Evolutionary conservation across 2,113 vertebrate species (phyloP).

Genomic region (Callospermophilus lateralis): DNA sequence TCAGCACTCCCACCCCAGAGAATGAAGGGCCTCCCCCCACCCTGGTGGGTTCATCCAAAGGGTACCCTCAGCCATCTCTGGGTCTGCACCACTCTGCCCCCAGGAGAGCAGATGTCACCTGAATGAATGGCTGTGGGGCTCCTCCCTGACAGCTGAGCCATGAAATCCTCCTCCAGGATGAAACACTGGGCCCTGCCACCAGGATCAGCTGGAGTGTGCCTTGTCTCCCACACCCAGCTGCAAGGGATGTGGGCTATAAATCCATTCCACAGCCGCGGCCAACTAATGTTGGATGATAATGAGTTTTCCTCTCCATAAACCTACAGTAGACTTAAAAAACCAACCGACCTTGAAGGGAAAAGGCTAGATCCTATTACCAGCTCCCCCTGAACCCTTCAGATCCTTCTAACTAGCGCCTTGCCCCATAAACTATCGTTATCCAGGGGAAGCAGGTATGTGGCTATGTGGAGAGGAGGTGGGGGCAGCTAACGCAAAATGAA

Average conservation of each 20-base stretch:
- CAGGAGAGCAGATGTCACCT: background rate
- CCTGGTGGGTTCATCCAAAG: background rate
- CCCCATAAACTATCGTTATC: constrained; percentile 44
- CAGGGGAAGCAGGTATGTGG: background rate
- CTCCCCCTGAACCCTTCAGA: background rate
- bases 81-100: background rate
- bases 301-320: constrained; percentile 68
- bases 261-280: background rate
- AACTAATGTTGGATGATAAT: constrained; percentile 54
- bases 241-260: background rate
- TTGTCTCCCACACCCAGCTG: background rate
- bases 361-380: constrained; percentile 47
- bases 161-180: background rate
- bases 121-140: background rate
- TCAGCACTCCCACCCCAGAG: background rate
- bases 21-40: background rate
- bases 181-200: background rate
- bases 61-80: background rate
- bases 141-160: background rate
- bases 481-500: background rate
- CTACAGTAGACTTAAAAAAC: constrained; percentile 43
- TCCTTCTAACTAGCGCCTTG: background rate
- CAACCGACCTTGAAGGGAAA: constrained; percentile 67
- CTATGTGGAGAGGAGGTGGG: background rate
- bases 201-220: background rate